phyloP scores from a whole-genome alignment of 2,797 vertebrate species.

The Serranus cabrilla region DNA sequence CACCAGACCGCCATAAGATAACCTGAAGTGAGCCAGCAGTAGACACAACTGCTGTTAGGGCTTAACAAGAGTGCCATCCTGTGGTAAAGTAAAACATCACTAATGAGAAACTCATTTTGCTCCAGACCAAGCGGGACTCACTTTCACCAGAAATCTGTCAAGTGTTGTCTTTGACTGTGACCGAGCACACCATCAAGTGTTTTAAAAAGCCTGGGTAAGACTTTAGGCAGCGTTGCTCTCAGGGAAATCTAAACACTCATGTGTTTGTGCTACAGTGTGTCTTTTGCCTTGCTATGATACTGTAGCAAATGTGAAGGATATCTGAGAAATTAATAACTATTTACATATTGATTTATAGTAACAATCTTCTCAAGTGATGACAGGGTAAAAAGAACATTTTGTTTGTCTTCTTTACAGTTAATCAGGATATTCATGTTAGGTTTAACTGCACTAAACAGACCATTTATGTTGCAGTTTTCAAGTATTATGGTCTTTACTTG shows the following conservation, averaged over 20 bases:
- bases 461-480: no score
- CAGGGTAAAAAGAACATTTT: background rate
- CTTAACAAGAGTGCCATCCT: slow-evolving; percentile 86
- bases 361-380: background rate
- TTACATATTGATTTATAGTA: background rate
- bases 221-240: no score
- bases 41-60: slow-evolving; percentile 33
- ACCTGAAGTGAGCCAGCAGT: slow-evolving; percentile 18
- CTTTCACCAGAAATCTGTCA: background rate
- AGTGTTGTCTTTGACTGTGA: slow-evolving; percentile 2
- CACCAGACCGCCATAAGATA: slow-evolving; percentile 1
- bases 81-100: slow-evolving; percentile 78
- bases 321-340: background rate
- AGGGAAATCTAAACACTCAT: background rate
- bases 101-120: slow-evolving; percentile 35
- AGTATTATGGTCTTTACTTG: no score
- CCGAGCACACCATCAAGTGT: background rate
- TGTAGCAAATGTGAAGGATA: background rate
- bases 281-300: background rate
- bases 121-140: slow-evolving; percentile 6
- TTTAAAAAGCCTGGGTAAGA: background rate
- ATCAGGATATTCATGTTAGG: background rate
- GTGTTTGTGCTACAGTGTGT: background rate
- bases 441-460: background rate
- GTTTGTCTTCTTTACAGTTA: background rate